Conservation (phyloP, 2,888 invertebrate species). For the Tipula helvola region DNA sequence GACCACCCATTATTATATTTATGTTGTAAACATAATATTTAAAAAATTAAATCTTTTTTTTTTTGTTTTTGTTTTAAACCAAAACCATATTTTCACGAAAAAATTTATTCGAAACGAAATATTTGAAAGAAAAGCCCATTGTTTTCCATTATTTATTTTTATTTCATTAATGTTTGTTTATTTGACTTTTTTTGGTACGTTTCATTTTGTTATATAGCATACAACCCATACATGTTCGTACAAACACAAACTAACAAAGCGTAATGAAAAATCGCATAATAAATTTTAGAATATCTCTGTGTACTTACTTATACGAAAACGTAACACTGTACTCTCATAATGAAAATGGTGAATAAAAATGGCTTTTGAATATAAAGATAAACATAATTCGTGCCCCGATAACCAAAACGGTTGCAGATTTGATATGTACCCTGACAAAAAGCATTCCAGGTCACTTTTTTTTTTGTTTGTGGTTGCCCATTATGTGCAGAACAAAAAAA, state of each 20-base stretch:
- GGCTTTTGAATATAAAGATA: neutral
- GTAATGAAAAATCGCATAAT: neutral
- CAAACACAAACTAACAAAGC: neutral
- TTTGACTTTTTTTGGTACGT: neutral
- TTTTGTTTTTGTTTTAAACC: neutral
- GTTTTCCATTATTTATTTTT: neutral
- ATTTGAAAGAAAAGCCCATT: conserved; percentile 4
- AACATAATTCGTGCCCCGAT: neutral
- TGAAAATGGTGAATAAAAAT: too few species aligned
- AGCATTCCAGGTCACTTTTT: neutral
- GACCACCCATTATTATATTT: neutral
- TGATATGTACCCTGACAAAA: too few species aligned
- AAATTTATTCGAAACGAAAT: neutral
- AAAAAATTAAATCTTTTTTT: neutral
- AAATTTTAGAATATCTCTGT: neutral
- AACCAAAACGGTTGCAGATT: neutral
- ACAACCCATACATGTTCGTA: neutral
- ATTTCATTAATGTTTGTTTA: neutral
- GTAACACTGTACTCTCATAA: too few species aligned
- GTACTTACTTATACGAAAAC: neutral
- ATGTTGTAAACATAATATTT: neutral
- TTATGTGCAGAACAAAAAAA: neutral
- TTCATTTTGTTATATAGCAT: neutral
- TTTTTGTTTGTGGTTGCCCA: neutral
- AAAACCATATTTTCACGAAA: neutral